phyloP scores from a whole-genome alignment of 2,888 invertebrate species.

The Lepidocyrtoides sp. region DNA sequence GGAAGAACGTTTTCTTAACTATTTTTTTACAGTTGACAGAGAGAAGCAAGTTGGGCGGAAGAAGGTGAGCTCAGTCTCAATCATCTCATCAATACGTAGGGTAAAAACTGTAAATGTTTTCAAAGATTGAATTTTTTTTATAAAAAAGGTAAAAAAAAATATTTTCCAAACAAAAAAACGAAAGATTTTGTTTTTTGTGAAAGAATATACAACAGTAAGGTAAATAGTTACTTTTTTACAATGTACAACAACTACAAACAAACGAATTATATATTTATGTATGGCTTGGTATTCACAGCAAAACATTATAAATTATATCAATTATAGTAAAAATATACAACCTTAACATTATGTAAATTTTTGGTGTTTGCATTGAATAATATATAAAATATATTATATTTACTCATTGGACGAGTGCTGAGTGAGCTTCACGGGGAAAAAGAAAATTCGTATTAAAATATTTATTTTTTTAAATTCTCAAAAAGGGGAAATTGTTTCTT shows the following conservation, averaged over 20 bases:
- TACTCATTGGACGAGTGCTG: conserved; percentile 72
- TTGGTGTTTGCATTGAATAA: not conserved
- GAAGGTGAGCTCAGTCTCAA: conserved; percentile 75
- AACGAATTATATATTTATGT: not conserved
- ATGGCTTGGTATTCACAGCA: conserved; percentile 70
- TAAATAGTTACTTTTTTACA: conserved; percentile 40
- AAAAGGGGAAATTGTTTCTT: conserved; percentile 20
- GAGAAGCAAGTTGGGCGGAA: conserved; percentile 47
- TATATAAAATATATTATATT: conserved; percentile 17
- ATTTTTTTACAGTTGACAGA: conserved; percentile 49
- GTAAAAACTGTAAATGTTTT: conserved; percentile 75
- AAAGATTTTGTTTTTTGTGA: conserved; percentile 13
- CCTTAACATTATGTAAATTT: conserved; percentile 24
- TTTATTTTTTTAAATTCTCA: conserved; percentile 33
- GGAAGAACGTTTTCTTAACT: not conserved
- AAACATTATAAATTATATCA: not conserved
- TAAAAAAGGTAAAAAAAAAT: conserved; percentile 2
- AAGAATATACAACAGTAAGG: not conserved
- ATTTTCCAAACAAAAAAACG: conserved; percentile 29
- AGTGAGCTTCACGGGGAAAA: conserved; percentile 71
- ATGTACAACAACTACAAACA: conserved; percentile 56
- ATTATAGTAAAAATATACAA: conserved; percentile 33
- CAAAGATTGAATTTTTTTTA: conserved; percentile 57
- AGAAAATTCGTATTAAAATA: too few relatives aligned
- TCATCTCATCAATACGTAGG: conserved; percentile 75